phyloP scores from a whole-genome alignment of 2,797 vertebrate genomes.

The Rhabdophis nuchalis region DNA sequence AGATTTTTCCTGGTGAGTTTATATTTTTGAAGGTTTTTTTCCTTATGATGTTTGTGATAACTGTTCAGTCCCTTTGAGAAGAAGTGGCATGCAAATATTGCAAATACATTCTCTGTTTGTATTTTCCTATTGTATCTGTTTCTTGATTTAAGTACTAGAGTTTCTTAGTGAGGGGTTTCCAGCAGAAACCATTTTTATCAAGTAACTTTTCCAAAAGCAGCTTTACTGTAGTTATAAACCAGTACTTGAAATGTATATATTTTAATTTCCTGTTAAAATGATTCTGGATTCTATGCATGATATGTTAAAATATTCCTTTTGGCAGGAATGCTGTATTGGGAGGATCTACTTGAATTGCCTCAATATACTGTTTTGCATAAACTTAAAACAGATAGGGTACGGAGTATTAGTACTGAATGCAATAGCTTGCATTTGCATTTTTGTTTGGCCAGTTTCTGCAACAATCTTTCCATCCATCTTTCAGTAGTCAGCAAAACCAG shows the following conservation, averaged over 20 bases:
- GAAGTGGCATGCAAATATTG: background rate
- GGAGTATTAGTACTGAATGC: background rate
- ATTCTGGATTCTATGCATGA: background rate
- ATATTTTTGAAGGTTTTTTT: background rate
- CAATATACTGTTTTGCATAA: background rate
- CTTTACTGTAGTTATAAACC: background rate
- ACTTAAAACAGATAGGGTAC: background rate
- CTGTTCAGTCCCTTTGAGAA: background rate
- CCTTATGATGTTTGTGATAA: background rate
- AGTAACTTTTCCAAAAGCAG: background rate
- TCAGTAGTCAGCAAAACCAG: background rate
- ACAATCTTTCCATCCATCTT: background rate
- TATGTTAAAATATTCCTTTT: constrained; percentile 2
- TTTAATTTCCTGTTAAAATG: background rate
- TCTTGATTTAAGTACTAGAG: background rate
- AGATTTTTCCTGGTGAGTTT: background rate
- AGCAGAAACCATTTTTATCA: background rate
- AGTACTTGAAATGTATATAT: background rate
- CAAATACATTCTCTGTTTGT: background rate
- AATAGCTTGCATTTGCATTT: background rate
- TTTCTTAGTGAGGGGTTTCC: background rate
- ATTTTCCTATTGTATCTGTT: background rate
- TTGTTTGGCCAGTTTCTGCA: background rate
- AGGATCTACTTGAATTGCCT: background rate
- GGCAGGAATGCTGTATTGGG: background rate